Evolutionary conservation across 2,888 invertebrate genomes (phyloP).

Genomic region (Lasioglossum calceatum): DNA sequence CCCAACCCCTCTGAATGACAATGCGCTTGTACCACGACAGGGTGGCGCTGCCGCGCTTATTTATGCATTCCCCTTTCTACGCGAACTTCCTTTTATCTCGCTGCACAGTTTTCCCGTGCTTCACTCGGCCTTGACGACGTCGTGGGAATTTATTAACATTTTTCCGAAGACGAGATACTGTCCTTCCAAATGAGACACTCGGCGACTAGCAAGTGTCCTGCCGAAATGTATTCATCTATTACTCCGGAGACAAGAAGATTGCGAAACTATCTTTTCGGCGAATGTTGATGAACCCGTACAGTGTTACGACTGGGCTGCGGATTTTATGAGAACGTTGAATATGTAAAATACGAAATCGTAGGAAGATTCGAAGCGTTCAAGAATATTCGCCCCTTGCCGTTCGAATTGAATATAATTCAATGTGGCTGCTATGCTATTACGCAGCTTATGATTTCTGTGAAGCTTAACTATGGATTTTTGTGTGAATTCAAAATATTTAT

Average conservation of each 20-base stretch:
- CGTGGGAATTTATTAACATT: conserved; percentile 21
- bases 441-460: too few species aligned
- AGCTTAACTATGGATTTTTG: too few species aligned
- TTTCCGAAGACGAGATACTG: background rate
- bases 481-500: too few species aligned
- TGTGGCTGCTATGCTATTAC: too few species aligned
- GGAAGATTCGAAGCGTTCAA: too few species aligned
- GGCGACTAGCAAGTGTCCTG: background rate
- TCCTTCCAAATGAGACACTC: background rate
- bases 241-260: background rate
- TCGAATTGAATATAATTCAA: too few species aligned
- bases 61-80: conserved; percentile 10
- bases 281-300: background rate
- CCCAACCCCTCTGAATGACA: conserved; percentile 13
- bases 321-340: background rate
- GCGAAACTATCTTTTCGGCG: background rate
- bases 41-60: background rate
- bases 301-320: background rate
- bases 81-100: background rate
- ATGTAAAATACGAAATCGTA: too few species aligned
- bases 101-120: background rate
- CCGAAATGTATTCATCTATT: background rate
- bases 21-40: background rate
- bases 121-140: background rate
- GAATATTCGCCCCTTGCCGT: too few species aligned